Evolutionary conservation across 2,888 invertebrate genomes (phyloP).

Genomic region (Sipunculus nudus): DNA sequence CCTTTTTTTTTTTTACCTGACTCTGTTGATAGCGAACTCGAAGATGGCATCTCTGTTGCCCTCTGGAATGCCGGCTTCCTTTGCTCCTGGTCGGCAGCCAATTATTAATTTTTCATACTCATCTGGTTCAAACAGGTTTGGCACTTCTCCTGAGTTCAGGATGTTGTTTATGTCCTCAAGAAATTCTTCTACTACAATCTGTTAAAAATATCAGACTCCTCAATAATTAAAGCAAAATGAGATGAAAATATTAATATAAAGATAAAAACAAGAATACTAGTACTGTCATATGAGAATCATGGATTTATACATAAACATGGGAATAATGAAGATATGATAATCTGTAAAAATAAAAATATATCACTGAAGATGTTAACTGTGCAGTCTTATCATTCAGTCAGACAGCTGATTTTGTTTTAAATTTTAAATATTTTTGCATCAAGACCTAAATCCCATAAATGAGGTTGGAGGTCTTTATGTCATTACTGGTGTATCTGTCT

Average conservation of each 20-base stretch:
- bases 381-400: too few relatives aligned
- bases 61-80: conserved; percentile 75
- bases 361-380: too few relatives aligned
- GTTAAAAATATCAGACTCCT: too few relatives aligned
- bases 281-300: background rate
- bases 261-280: background rate
- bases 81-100: conserved; percentile 78
- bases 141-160: conserved; percentile 90
- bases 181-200: conserved; percentile 89
- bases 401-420: too few relatives aligned
- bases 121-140: conserved; percentile 83
- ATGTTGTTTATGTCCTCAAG: conserved; percentile 92
- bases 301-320: background rate
- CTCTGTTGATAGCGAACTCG: conserved; percentile 84
- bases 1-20: conserved; percentile 69
- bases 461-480: too few relatives aligned
- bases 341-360: too few relatives aligned
- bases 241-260: background rate
- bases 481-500: too few relatives aligned
- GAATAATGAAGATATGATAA: too few relatives aligned
- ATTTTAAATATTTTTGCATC: too few relatives aligned
- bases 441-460: too few relatives aligned
- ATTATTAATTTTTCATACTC: conserved; percentile 85
- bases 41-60: conserved; percentile 81
- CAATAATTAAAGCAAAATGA: conserved; percentile 10